phyloP scores from a whole-genome alignment of 2,113 vertebrate species.

The Mobula hypostoma region DNA sequence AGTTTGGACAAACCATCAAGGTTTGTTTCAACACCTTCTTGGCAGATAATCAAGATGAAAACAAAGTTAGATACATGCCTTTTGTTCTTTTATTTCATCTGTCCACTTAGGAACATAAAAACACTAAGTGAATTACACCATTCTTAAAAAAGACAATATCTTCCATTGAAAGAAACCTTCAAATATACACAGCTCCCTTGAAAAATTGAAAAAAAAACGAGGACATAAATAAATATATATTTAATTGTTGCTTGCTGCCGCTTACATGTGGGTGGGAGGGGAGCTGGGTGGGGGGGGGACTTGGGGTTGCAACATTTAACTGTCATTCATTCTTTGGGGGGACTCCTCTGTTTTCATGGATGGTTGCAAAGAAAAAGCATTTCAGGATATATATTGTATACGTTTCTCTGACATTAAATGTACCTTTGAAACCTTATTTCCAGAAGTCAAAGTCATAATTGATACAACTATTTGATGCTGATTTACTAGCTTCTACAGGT shows the following conservation, averaged over 20 bases:
- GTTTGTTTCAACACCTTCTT: not conserved
- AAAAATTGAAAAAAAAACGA: not conserved
- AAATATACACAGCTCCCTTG: not conserved
- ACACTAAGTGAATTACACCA: not conserved
- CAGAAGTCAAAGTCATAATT: not conserved
- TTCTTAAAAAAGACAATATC: not conserved
- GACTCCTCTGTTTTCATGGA: too few species aligned
- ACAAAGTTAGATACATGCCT: not conserved
- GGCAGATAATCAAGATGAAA: not conserved
- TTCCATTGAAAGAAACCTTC: not conserved
- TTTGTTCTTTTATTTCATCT: not conserved
- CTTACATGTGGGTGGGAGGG: too few species aligned
- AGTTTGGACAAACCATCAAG: not conserved
- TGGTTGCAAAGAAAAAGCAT: too few species aligned
- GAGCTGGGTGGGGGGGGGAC: too few species aligned
- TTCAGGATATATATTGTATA: too few species aligned
- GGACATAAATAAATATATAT: too few species aligned
- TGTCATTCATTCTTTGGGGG: too few species aligned
- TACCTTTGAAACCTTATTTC: too few species aligned
- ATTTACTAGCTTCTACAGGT: too few species aligned
- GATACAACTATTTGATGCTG: not conserved
- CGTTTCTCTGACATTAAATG: too few species aligned
- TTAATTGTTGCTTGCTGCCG: too few species aligned
- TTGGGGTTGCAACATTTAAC: too few species aligned
- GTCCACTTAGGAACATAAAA: not conserved